These are phyloP conservation scores for Drosophila ficusphila DNA, from an alignment of 1,140 invertebrate genomes.

Conservation along the genomic window DNA sequence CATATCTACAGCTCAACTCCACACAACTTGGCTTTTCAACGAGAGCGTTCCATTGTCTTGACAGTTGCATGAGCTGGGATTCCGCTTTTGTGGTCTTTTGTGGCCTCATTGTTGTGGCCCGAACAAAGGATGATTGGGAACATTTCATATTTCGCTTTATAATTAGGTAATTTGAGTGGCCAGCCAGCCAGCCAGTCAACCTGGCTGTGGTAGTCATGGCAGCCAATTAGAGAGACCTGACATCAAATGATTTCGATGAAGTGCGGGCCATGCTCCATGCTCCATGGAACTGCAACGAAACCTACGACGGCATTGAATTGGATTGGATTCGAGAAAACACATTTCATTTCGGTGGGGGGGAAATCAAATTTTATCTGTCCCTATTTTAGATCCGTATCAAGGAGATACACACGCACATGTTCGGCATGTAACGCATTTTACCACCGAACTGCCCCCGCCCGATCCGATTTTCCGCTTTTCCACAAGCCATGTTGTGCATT, in stretches of 20 bases:
- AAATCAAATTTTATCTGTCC: conserved; percentile 47
- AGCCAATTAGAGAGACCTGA: conserved; percentile 60
- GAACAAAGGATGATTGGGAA: conserved; percentile 58
- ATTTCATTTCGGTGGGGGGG: conserved; percentile 24
- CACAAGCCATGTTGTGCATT: conserved; percentile 47
- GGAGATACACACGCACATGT: conserved; percentile 31
- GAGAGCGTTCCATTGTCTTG: conserved; percentile 57
- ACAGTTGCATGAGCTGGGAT: conserved; percentile 63
- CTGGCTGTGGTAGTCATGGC: conserved; percentile 23
- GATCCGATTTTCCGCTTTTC: conserved; percentile 16
- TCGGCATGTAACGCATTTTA: conserved; percentile 36
- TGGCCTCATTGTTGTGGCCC: conserved; percentile 52
- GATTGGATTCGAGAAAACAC: conserved; percentile 24
- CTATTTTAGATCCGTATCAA: conserved; percentile 33
- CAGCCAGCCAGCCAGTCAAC: conserved; percentile 53
- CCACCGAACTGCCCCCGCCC: neutral
- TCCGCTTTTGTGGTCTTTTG: conserved; percentile 32
- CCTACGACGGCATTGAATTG: conserved; percentile 3
- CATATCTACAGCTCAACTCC: no score
- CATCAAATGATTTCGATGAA: neutral
- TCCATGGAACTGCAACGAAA: neutral
- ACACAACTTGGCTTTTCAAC: conserved; percentile 56
- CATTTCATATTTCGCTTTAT: conserved; percentile 52
- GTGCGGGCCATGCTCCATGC: neutral
- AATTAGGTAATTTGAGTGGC: conserved; percentile 76